Evolutionary conservation across 2,888 invertebrate genomes (phyloP), one percentile per base, ranked within the genome.

Genomic region (Melinopterus prodromus): DNA sequence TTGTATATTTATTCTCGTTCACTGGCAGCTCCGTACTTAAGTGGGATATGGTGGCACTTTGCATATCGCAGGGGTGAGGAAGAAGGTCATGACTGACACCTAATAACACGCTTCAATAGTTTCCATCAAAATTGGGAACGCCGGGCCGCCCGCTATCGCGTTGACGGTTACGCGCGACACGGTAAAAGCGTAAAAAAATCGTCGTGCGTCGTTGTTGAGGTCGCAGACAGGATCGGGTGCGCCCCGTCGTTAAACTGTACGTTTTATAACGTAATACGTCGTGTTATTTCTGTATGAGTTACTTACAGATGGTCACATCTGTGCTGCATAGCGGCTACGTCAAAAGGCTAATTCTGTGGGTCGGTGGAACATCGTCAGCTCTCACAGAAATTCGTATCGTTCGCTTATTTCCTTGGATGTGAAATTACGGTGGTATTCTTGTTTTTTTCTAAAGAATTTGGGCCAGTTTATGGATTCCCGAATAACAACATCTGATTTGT

Each of bases 81-180:
- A 53, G 7, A 53, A 53, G 53, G 53, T 12, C 53, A 12, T 53
- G 53, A 12, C 12, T 53, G 53, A 53, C 53, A 53, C 53, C 53
- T 53, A 53, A 53, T 53, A 53, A 53, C 53, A 53, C 53, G 53
- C 53, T 53, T 53, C 53, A 53, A 53, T 53, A 53, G 53, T 53
- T 53, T 53, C 53, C 53, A 53, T 53, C 53, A 53, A 53, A 53
- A 53, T 53, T 53, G 53, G 53, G 53, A 6, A 53, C 53, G 53
- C 53, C 53, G 53, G 53, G 2, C 26, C 26, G 26, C 5, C 12
- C 9, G 53, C 53, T 7, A 53, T 53, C 12, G 53, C 53, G 12
- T 53, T 53, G 53, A 53, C 53, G 12, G 53, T 53, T 53, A 12
- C 53, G 7, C 5, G 53, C 2, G 5, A 1, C 5, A 53, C 53